Evolutionary conservation across 2,888 invertebrate genomes (phyloP), one percentile per base, ranked within the genome.

Genomic region (Eupithecia subumbrata): DNA sequence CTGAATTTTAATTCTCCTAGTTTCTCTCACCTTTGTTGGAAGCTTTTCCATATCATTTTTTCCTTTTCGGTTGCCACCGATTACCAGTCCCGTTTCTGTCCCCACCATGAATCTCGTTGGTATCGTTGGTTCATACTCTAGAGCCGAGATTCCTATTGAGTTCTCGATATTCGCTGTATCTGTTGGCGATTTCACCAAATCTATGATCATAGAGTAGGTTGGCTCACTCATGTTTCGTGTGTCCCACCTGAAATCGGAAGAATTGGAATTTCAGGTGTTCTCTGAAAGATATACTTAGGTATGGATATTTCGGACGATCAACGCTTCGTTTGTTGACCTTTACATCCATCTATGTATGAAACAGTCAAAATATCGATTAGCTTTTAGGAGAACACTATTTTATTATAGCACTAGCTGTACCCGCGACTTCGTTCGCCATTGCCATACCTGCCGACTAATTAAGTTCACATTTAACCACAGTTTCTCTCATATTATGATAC

Each of bases 51-150:
- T 91, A 1, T 96, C 95, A 56, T 96, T 96, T 91, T 96, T 96
- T 1, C 97, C 97, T 90, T 97, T 97, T 76, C 97, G 95, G 88
- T 97, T 97, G 79, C 97, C 97, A 71, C 96, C 95, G 84, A 97
- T 96, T 0, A 97, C 95, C 75, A 94, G 86, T n/a, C 96, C 97
- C 85, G 96, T 96, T 88, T 97, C 97, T 75, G 96, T 97, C 69
- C 97, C 97, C 16, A 96, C 96, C 95, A 97, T 96, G 82, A 97
- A 97, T 84, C 95, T 96, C 67, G 97, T 97, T 0, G 97, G 97
- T 86, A 97, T 96, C 0, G 97, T 97, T 22, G 97, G 96, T 86
- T 97, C 97, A 85, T 97, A 97, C 87, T 97, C 97, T 25, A 97
- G 91, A 66, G 96, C 96, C 40, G 96, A 96, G 52, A 96, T 96